Evolutionary conservation across 2,113 vertebrate species (phyloP), one percentile per base, ranked within the genome.

Genomic region (Isurus oxyrinchus): DNA sequence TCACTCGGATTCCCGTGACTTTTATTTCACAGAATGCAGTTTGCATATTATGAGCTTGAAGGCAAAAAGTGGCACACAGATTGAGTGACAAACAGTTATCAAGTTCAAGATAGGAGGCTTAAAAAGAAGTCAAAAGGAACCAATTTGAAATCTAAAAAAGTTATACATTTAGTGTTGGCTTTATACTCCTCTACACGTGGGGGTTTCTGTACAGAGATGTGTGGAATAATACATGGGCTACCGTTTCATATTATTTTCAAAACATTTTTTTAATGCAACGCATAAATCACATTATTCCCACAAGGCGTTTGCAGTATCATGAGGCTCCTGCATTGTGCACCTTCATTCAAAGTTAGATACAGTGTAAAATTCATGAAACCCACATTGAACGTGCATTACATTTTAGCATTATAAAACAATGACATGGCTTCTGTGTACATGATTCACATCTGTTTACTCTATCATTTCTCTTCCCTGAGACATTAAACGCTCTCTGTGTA

Each of bases 321-420:
- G 66, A 67, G 94, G 55, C 67, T 72, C 67, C 49, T 35, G 67
- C 40, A 76, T 25, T 5, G 25, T 31, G 94, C 44, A 72, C 67
- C 66, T 76, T 95, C 94, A 95, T 95, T 95, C 67, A 95, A 95
- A 94, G 59, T 94, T 94, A 94, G 67, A 95, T 55, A 95, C 25
- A 76, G 66, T 95, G 23, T 95, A 67, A 95, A 76, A 95, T 95
- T 95, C 94, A 95, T 94, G 59, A 94, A n/a, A 94, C 59, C 59
- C 25, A 21, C 66, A 95, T 76, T 72, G 67, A 72, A 72, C 66
- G 31, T 95, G 94, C 94, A 72, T 72, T 72, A 95, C 49, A 53
- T 72, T 72, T 55, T 49, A 1, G 49, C 13, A 76, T 76, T 35
- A 55, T 35, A 55, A 25, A 72, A 95, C 94, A 69, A 55, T 53